A percentile compares a stretch with the other conserved stretches of the same genome.
Evolutionary conservation across 1,140 invertebrate species (phyloP).

Genomic region (Aporrectodea caliginosa): DNA sequence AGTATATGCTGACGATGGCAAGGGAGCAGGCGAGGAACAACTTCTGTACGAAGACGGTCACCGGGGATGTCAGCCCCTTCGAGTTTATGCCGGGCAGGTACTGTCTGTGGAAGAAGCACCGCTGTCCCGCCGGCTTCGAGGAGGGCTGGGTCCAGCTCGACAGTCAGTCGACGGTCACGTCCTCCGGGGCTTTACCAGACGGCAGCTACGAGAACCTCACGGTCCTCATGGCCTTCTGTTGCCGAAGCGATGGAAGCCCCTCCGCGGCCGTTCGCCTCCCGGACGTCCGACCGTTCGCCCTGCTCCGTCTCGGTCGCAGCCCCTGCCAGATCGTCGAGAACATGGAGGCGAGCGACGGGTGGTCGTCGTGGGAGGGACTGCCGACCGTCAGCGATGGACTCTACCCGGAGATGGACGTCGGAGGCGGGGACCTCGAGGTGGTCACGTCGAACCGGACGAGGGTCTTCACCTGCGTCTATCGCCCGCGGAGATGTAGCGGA

Average conservation of each 20-base stretch:
- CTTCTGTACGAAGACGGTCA: background rate
- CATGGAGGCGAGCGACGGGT: background rate
- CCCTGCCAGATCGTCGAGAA: background rate
- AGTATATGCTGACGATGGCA: background rate
- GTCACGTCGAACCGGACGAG: background rate
- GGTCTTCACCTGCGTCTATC: background rate
- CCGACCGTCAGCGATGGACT: background rate
- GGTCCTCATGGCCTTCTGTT: background rate
- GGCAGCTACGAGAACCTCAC: background rate
- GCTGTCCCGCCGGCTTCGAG: background rate
- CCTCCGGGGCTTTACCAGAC: background rate
- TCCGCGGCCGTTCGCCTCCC: background rate
- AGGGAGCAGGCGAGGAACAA: background rate
- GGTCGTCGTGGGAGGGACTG: background rate
- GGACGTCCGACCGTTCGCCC: background rate
- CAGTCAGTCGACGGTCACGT: background rate
- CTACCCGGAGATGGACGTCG: background rate
- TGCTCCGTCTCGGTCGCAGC: background rate
- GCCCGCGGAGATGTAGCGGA: background rate
- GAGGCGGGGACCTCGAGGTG: background rate
- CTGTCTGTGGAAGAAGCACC: background rate
- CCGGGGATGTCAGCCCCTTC: background rate
- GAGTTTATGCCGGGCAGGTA: background rate
- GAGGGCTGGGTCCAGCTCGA: background rate
- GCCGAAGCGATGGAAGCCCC: background rate